Conservation (phyloP, 2,113 vertebrate genomes). For the Megalops atlanticus region DNA sequence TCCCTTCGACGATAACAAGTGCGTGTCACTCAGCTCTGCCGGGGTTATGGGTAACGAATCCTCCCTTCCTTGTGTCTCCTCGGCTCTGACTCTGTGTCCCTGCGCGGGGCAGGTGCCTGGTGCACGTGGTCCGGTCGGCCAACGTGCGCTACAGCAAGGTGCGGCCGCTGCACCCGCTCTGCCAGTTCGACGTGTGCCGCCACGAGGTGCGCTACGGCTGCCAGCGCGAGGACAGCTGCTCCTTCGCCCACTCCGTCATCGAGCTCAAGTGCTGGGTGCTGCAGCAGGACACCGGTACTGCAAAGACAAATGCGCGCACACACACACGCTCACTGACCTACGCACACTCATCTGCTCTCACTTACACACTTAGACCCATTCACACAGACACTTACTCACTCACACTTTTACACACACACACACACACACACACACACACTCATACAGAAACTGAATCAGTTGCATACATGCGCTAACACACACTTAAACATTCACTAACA, state of each 20-base stretch:
- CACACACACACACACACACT: background rate
- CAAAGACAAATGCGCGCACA: background rate
- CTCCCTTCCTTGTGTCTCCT: background rate
- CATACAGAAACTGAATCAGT: too few relatives aligned
- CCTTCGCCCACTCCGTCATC: conserved; percentile 86
- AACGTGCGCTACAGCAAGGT: conserved; percentile 86
- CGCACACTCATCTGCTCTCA: background rate
- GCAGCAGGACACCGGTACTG: conserved; percentile 81
- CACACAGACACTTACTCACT: background rate
- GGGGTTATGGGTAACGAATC: background rate
- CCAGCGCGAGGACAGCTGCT: conserved; percentile 79
- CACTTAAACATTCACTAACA: background rate
- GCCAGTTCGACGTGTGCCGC: conserved; percentile 84
- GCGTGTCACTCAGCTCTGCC: conserved; percentile 50
- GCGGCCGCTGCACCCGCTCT: conserved; percentile 79
- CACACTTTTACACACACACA: background rate
- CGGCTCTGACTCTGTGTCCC: background rate
- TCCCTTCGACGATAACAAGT: conserved; percentile 90
- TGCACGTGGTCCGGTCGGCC: conserved; percentile 80
- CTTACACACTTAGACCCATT: background rate
- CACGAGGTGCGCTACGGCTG: conserved; percentile 82
- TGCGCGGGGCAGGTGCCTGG: conserved; percentile 80
- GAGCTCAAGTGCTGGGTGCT: conserved; percentile 92
- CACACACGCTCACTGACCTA: background rate
- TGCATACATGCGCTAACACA: too few relatives aligned